phyloP scores from a whole-genome alignment of 1,140 invertebrate species.

The Chionoecetes opilio region DNA sequence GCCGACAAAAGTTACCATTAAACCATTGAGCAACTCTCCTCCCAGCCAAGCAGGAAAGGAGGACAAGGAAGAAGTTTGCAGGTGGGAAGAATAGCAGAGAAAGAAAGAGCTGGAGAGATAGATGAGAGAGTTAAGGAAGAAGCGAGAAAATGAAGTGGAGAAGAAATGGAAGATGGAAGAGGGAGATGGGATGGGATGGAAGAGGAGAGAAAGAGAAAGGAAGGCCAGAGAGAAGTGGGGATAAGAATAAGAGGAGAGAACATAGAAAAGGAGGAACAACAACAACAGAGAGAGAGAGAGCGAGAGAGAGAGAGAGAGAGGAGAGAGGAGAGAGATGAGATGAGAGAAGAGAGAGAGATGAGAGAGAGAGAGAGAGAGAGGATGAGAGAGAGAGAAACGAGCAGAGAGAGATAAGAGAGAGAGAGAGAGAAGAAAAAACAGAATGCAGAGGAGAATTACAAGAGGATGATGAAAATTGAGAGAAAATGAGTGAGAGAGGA shows the following conservation, averaged over 20 bases:
- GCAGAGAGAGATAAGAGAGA: background rate
- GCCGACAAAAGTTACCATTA: too few species aligned
- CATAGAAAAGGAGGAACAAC: background rate
- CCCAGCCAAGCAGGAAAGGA: too few species aligned
- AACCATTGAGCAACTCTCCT: too few species aligned
- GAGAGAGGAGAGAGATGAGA: background rate
- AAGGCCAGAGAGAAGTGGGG: background rate
- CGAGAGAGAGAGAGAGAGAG: constrained; percentile 40
- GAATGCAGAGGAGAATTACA: too few species aligned
- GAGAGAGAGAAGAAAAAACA: background rate
- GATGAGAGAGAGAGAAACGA: too few species aligned
- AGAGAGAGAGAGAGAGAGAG: background rate
- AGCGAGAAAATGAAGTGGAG: background rate
- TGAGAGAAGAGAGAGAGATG: background rate
- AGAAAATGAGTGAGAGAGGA: background rate
- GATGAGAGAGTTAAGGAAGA: too few species aligned
- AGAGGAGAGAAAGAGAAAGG: background rate
- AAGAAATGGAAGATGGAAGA: background rate
- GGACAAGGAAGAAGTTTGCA: too few species aligned
- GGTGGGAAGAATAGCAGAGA: too few species aligned
- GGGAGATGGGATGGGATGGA: too few species aligned
- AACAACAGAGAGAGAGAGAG: constrained; percentile 46
- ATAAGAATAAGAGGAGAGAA: background rate
- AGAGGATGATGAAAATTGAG: too few species aligned
- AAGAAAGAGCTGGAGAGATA: too few species aligned